Evolutionary conservation across 2,888 invertebrate species (phyloP), one percentile per base, ranked within the genome.

Genomic region (Philopedon plagiatum): DNA sequence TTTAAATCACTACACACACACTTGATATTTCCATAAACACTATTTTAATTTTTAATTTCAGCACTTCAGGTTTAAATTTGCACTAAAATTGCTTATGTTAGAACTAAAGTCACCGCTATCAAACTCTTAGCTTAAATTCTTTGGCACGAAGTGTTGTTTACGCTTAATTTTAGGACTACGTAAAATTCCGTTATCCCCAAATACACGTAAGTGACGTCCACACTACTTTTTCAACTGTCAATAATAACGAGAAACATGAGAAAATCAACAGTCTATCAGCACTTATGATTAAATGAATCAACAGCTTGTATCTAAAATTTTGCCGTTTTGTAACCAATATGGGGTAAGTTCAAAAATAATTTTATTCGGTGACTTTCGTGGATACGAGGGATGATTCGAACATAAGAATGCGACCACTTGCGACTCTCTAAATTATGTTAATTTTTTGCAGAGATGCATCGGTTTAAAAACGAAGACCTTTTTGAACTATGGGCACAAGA

Each of bases 281-380:
- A 65, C 64, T 32, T 29, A 23, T 62, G 34, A 62, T 37, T 58
- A 46, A 57, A 18, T 49, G 57, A 71, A 54, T 70, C 58, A 70
- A 70, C 64, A 70, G 57, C 65, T n/a, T 70, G 67, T 62, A 71
- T 67, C 49, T 60, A 46, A 37, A 49, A 46, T 46, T 67, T 44
- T 62, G n/a, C 18, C 9, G 58, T 61, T 32, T 63, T 68, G 60
- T 32, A 26, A 21, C 67, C 39, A 37, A 23, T 41, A 19, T 26
- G 49, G 15, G 32, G 56, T 46, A 37, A 54, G 61, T 62, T 67
- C 67, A 23, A 61, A 32, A 39, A 23, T 34, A 51, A n/a, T 8
- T 13, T 62, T 34, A 29, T 23, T 29, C 13, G n/a, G n/a, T n/a
- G n/a, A n/a, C n/a, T n/a, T n/a, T n/a, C n/a, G n/a, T n/a, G n/a